phyloP scores from a whole-genome alignment of 2,113 vertebrate species.

The Felis catus region F.catus_Fca126_mat1.0 CM031413.1:83863501-83864000 shows the following conservation, averaged over 20 bases:
- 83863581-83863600: neutral
- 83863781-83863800: neutral
- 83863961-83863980: neutral
- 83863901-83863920: neutral
- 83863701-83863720: neutral
- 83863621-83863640: neutral
- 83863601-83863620: neutral
- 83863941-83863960: neutral
- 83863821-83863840: neutral
- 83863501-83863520: constrained; percentile 46
- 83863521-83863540: constrained; percentile 32
- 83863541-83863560: constrained; percentile 3
- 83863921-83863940: neutral
- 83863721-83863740: neutral
- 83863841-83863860: neutral
- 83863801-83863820: neutral
- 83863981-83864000: neutral
- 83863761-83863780: neutral
- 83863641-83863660: neutral
- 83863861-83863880: neutral
- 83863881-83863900: neutral
- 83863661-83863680: neutral
- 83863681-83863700: neutral
- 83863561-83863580: constrained; percentile 6
- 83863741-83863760: neutral